Percentiles rank a stretch among this genome's conserved stretches.
Evolutionary conservation across 1,140 invertebrate genomes (phyloP).

Genomic region (Trachelipus rathkii): DNA sequence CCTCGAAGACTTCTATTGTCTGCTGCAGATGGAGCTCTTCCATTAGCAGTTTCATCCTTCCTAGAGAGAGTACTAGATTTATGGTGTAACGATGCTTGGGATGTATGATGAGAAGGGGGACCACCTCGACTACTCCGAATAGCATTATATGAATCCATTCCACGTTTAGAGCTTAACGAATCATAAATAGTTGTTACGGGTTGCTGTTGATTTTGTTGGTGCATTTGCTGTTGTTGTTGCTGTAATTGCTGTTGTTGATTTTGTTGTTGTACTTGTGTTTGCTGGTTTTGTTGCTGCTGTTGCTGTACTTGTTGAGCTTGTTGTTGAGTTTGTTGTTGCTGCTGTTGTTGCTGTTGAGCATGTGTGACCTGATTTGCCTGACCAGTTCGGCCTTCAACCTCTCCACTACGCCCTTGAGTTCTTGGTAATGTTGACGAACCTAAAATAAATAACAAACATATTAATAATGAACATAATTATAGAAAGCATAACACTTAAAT

Average conservation of each 20-base stretch:
- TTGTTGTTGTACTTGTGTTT: constrained; percentile 21
- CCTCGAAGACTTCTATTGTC: constrained; percentile 47
- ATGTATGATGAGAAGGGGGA: constrained; percentile 41
- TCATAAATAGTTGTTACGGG: constrained; percentile 27
- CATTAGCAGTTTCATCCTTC: constrained; percentile 33
- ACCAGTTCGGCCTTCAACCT: constrained; percentile 40
- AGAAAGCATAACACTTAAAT: too few relatives aligned
- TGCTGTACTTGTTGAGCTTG: constrained; percentile 22
- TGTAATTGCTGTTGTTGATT: constrained; percentile 21
- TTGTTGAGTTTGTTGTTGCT: constrained; percentile 14
- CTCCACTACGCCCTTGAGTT: constrained; percentile 51
- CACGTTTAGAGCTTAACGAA: constrained; percentile 38
- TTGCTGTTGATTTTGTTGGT: constrained; percentile 28
- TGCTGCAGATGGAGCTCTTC: constrained; percentile 50
- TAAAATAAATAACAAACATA: constrained; percentile 49
- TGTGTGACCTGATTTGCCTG: constrained; percentile 47
- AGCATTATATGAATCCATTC: constrained; percentile 52
- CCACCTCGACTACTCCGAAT: constrained; percentile 20
- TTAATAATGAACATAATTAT: too few relatives aligned
- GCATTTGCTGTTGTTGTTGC: constrained; percentile 25
- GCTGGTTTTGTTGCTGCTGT: constrained; percentile 25
- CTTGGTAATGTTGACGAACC: constrained; percentile 78
- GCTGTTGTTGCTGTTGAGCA: constrained; percentile 17
- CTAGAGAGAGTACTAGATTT: constrained; percentile 34
- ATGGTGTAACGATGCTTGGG: constrained; percentile 45